These are phyloP conservation scores for Rhogogaster chlorosoma DNA, from an alignment of 2,888 invertebrate species.

Conservation along the genomic window DNA sequence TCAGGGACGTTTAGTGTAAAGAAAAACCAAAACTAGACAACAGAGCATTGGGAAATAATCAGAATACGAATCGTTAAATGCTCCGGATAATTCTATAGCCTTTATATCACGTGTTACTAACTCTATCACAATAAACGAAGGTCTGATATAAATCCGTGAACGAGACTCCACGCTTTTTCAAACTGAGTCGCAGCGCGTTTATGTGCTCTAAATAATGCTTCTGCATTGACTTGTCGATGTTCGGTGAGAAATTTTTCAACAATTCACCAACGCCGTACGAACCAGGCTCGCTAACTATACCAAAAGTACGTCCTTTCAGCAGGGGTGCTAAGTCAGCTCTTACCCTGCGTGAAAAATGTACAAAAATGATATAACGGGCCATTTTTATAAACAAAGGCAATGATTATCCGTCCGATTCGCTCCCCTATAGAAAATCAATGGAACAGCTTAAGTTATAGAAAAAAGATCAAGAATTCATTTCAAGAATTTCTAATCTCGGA, in stretches of 20 bases:
- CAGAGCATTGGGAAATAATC: background rate
- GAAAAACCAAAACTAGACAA: background rate
- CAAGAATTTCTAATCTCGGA: background rate
- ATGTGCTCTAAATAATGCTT: constrained; percentile 58
- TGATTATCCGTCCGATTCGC: background rate
- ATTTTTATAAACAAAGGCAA: background rate
- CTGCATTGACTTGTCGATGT: constrained; percentile 45
- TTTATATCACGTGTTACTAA: background rate
- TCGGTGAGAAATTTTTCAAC: constrained; percentile 50
- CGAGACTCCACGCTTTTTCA: constrained; percentile 58
- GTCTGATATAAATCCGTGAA: constrained; percentile 58
- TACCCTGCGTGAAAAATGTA: constrained; percentile 48
- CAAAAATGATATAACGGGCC: background rate
- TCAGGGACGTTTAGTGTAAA: background rate
- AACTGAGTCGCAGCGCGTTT: constrained; percentile 57
- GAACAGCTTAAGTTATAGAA: background rate
- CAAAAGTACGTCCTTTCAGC: constrained; percentile 40
- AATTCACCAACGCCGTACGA: constrained; percentile 48
- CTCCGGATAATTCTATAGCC: background rate
- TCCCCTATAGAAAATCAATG: background rate
- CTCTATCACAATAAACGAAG: constrained; percentile 41
- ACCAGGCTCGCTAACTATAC: constrained; percentile 21
- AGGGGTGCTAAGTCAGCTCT: constrained; percentile 44
- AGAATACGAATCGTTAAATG: background rate
- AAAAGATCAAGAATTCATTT: background rate